Base-by-base conservation (phyloP, 2,888 invertebrate genomes). In the Drosophila sordidapex region DNA sequence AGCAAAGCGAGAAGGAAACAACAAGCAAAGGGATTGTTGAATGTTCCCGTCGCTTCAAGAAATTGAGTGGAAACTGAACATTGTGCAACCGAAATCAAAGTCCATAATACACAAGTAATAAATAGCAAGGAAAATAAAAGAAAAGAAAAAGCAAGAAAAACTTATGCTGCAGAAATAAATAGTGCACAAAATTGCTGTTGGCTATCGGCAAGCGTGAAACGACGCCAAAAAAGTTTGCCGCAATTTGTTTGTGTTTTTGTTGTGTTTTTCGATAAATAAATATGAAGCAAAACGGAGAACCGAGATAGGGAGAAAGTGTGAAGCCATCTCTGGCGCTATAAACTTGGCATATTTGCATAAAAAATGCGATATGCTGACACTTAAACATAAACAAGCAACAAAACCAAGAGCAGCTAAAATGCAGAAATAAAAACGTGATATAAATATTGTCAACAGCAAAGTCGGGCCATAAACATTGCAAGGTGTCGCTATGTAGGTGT, bases 281-380 rank as follows among this genome's bases (percentile, higher is more conserved):
- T 80, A 85, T 85, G 81, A 72, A 76, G 63, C 68, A 49, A 68
- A 52, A n/a, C 38, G 13, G 18, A 53, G 49, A 18, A 15, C 35
- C 31, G 43, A 82, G 66, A 49, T 56, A 61, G 54, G n/a, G n/a
- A 36, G 53, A 31, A 33, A 57, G 57, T 52, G 49, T 64, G 72
- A 68, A 79, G 63, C 21, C 10, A 46, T 76, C 71, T 66, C 71
- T 57, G 35, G 59, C 76, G 80, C 65, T 63, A 76, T 80, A 84
- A 84, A 87, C 89, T 89, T 85, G 90, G 77, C 88, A 85, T 74
- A 89, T 85, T 85, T 85, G 86, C 90, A 85, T 85, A 85, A 77
- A 82, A 80, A 85, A 69, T 82, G 70, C 81, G 71, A 70, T 69
- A 74, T 71, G 80, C 83, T 89, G 84, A 84, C 84, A 87, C 88